These are phyloP conservation scores for Heliothis peltigera DNA, from an alignment of 2,888 invertebrate species.

Conservation along the genomic window DNA sequence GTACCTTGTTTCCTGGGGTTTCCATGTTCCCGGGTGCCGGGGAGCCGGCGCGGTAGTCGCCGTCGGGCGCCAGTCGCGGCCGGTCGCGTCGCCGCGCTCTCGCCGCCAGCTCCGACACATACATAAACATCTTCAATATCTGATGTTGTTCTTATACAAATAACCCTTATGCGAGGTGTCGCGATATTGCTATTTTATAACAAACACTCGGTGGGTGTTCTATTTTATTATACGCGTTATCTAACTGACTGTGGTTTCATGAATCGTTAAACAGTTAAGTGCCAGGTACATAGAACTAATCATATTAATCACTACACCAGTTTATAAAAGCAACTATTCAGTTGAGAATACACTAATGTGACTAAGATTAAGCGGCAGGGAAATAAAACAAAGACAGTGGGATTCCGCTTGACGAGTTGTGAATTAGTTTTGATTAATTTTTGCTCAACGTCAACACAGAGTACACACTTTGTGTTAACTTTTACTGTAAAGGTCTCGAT, in stretches of 20 bases:
- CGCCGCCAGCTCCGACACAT: constrained; percentile 13
- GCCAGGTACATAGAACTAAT: constrained; percentile 48
- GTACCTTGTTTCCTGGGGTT: constrained; percentile 52
- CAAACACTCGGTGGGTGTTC: constrained; percentile 29
- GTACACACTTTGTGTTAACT: constrained; percentile 37
- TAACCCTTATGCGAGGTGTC: constrained; percentile 13
- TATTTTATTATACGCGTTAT: constrained; percentile 24
- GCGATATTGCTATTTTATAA: constrained; percentile 7
- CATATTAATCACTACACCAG: constrained; percentile 52
- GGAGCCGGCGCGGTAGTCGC: constrained; percentile 55
- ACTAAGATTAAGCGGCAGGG: constrained; percentile 41
- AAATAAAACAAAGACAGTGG: constrained; percentile 25
- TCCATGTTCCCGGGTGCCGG: constrained; percentile 40
- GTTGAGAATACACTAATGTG: constrained; percentile 40
- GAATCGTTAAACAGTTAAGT: constrained; percentile 59
- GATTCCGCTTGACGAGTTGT: constrained; percentile 30
- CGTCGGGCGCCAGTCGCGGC: constrained; percentile 67
- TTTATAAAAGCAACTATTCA: constrained; percentile 42
- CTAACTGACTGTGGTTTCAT: constrained; percentile 61
- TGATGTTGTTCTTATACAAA: constrained; percentile 39
- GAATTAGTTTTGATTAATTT: constrained; percentile 51
- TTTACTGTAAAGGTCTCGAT: constrained; percentile 27
- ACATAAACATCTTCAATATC: constrained; percentile 39
- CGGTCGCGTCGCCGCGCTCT: constrained; percentile 65
- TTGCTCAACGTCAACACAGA: constrained; percentile 17